phyloP scores from a whole-genome alignment of 2,113 vertebrate genomes.

The Poeciliopsis occidentalis region DNA sequence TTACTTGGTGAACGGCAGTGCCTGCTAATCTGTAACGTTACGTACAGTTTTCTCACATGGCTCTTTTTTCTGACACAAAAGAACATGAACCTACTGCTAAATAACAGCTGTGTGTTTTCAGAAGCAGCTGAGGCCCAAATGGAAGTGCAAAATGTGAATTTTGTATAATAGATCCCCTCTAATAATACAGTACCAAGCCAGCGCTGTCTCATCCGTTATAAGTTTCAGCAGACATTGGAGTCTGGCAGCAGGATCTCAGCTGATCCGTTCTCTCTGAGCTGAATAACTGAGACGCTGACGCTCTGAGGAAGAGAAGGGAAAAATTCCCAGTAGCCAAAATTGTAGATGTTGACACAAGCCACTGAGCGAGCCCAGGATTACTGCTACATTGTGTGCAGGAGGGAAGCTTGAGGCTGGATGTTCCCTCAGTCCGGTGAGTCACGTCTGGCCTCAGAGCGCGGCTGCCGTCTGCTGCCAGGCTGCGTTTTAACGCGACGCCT shows the following conservation, averaged over 20 bases:
- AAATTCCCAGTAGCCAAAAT: conserved; percentile 34
- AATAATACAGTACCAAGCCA: conserved; percentile 7
- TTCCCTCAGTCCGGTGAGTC: conserved; percentile 60
- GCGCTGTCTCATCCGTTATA: conserved; percentile 6
- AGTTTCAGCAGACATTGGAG: conserved; percentile 43
- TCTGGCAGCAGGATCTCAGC: conserved; percentile 2
- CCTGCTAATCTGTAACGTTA: too few species aligned
- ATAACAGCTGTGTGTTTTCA: too few species aligned
- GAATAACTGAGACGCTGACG: conserved; percentile 22
- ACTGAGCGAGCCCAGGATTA: conserved; percentile 45
- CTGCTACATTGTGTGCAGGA: conserved; percentile 40
- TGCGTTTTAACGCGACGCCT: conserved; percentile 57
- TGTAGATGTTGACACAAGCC: conserved; percentile 46
- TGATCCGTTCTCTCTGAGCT: too few species aligned
- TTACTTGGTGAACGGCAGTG: too few species aligned
- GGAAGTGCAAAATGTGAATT: too few species aligned
- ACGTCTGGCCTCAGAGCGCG: conserved; percentile 60
- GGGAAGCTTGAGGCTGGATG: conserved; percentile 36
- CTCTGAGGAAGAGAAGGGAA: conserved; percentile 20
- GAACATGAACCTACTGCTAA: too few species aligned
- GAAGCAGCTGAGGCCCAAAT: too few species aligned
- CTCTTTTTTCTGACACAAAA: too few species aligned
- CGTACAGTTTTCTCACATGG: too few species aligned
- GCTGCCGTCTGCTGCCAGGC: conserved; percentile 54
- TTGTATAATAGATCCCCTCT: background rate